Conservation (phyloP, 2,888 invertebrate species). For the Chesias legatella region DNA sequence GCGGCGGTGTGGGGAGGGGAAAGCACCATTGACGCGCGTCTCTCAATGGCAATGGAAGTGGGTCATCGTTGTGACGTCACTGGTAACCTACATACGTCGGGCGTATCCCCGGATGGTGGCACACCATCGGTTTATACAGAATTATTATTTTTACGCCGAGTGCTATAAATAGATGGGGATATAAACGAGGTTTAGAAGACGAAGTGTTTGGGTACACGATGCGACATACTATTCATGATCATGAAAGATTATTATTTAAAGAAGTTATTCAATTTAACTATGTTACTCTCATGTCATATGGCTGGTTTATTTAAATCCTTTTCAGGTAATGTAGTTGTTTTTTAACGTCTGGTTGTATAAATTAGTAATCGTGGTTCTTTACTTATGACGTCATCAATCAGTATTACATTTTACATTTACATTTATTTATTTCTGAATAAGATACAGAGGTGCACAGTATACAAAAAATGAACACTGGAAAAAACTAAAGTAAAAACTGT, state of each 20-base stretch:
- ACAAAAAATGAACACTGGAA: too few relatives aligned
- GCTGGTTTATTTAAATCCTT: too few relatives aligned
- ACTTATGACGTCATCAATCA: too few relatives aligned
- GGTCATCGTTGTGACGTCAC: slow-evolving; percentile 75
- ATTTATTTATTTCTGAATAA: too few relatives aligned
- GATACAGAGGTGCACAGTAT: too few relatives aligned
- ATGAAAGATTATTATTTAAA: neutral
- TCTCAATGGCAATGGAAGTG: slow-evolving; percentile 74
- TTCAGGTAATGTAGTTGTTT: too few relatives aligned
- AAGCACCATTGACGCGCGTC: slow-evolving; percentile 76
- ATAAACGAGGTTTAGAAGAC: slow-evolving; percentile 26
- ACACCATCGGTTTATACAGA: slow-evolving; percentile 41
- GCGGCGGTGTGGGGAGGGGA: slow-evolving; percentile 38
- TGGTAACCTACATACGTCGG: slow-evolving; percentile 71
- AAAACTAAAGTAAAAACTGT: too few relatives aligned
- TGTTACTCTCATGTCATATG: too few relatives aligned
- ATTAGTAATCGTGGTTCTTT: too few relatives aligned
- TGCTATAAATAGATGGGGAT: slow-evolving; percentile 60
- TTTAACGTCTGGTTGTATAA: too few relatives aligned
- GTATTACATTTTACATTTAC: too few relatives aligned
- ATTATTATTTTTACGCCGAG: slow-evolving; percentile 53
- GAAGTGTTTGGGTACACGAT: slow-evolving; percentile 11
- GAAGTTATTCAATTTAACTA: too few relatives aligned
- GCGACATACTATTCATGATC: neutral
- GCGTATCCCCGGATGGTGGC: slow-evolving; percentile 55